Conservation (phyloP, 2,797 vertebrate species). For the Neosalanx taihuensis region DNA sequence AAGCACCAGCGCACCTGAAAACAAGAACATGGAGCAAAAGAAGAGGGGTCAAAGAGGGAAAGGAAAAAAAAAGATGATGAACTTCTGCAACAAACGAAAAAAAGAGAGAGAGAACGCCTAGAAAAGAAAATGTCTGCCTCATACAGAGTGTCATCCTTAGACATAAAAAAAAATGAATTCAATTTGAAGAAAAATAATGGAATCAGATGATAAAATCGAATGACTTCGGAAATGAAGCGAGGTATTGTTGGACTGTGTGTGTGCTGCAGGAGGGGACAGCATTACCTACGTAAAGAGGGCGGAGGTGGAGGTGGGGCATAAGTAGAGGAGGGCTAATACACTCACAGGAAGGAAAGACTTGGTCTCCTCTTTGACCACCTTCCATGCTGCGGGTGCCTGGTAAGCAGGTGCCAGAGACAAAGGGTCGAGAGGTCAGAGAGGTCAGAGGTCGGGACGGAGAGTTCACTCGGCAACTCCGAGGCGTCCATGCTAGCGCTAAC, state of each 20-base stretch:
- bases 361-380: slow-evolving; percentile 81
- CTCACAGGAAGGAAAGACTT: slow-evolving; percentile 75
- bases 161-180: slow-evolving; percentile 11
- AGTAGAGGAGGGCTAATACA: slow-evolving; percentile 40
- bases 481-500: slow-evolving; percentile 47
- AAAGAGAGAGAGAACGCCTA: slow-evolving; percentile 1
- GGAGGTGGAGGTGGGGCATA: slow-evolving; percentile 38
- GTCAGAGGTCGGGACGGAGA: slow-evolving; percentile 48
- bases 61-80: slow-evolving; percentile 29
- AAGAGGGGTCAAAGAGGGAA: slow-evolving; percentile 28
- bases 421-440: slow-evolving; percentile 56
- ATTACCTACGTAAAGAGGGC: slow-evolving; percentile 16
- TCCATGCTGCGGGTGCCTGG: slow-evolving; percentile 79
- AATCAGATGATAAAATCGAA: slow-evolving; percentile 15
- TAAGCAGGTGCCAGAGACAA: slow-evolving; percentile 75
- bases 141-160: slow-evolving; percentile 18
- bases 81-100: slow-evolving; percentile 34
- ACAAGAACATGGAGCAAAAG: slow-evolving; percentile 35
- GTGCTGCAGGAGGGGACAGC: not conserved
- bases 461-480: slow-evolving; percentile 51
- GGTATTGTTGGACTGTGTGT: slow-evolving; percentile 3
- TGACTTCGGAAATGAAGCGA: too few relatives aligned
- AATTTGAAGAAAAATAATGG: slow-evolving; percentile 23
- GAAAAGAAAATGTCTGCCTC: slow-evolving; percentile 19
- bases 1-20: slow-evolving; percentile 62